These are phyloP conservation scores for Zygothrica quintamaculata DNA, from an alignment of 2,888 invertebrate genomes.

Conservation along the genomic window DNA sequence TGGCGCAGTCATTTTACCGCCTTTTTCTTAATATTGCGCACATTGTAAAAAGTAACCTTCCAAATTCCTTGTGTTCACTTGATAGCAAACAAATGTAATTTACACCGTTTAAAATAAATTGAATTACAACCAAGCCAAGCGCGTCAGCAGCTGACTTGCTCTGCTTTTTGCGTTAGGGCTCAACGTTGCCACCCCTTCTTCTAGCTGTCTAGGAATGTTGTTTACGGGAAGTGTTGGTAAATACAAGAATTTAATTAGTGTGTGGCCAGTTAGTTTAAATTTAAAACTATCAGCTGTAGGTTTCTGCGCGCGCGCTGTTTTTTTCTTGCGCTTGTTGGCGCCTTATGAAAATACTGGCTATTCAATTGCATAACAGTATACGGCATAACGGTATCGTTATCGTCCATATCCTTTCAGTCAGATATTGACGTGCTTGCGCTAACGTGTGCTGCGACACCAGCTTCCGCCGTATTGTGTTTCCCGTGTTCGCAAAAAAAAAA, in stretches of 20 bases:
- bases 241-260: background rate
- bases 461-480: slow-evolving; percentile 36
- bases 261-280: slow-evolving; percentile 5
- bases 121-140: slow-evolving; percentile 65
- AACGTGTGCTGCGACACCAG: slow-evolving; percentile 53
- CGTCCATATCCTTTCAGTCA: slow-evolving; percentile 65
- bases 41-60: slow-evolving; percentile 11
- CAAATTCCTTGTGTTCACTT: background rate
- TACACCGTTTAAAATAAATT: slow-evolving; percentile 43
- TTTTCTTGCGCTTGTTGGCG: slow-evolving; percentile 59
- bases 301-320: slow-evolving; percentile 52
- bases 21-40: background rate
- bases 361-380: slow-evolving; percentile 74
- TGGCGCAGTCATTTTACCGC: slow-evolving; percentile 7
- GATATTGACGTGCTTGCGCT: slow-evolving; percentile 71
- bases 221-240: slow-evolving; percentile 28
- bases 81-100: slow-evolving; percentile 1
- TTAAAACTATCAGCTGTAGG: slow-evolving; percentile 55
- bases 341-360: slow-evolving; percentile 63
- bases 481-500: slow-evolving; percentile 27
- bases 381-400: slow-evolving; percentile 74
- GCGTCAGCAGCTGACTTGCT: slow-evolving; percentile 60
- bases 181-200: slow-evolving; percentile 37
- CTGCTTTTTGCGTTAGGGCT: slow-evolving; percentile 1
- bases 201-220: background rate